A percentile compares a stretch with the other conserved stretches of the same genome.
Evolutionary conservation across 2,113 vertebrate genomes (phyloP).

Genomic region (Antechinus flavipes): DNA sequence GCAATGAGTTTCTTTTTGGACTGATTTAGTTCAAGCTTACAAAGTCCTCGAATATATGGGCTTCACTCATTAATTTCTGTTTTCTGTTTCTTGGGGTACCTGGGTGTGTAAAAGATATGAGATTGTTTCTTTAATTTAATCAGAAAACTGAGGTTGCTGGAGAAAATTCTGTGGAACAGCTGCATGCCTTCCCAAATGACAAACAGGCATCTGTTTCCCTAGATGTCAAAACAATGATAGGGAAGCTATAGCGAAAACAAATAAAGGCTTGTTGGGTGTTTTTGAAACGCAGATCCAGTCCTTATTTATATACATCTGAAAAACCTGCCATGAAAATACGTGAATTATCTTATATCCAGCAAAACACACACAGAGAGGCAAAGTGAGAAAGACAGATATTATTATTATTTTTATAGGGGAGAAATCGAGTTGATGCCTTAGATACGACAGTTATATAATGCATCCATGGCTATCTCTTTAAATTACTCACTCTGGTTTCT

Average conservation of each 20-base stretch:
- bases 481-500: constrained; percentile 28
- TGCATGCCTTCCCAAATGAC: constrained; percentile 80
- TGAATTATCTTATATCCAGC: constrained; percentile 45
- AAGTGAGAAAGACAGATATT: constrained; percentile 39
- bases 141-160: constrained; percentile 81
- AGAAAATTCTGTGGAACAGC: constrained; percentile 82
- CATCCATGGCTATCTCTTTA: constrained; percentile 36
- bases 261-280: constrained; percentile 46
- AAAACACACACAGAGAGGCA: constrained; percentile 5
- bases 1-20: constrained; percentile 39
- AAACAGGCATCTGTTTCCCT: constrained; percentile 82
- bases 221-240: constrained; percentile 85
- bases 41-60: constrained; percentile 61
- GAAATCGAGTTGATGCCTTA: constrained; percentile 61
- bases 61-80: constrained; percentile 63
- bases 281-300: constrained; percentile 62
- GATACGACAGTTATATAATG: constrained; percentile 56
- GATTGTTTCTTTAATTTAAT: constrained; percentile 75
- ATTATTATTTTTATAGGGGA: constrained; percentile 69
- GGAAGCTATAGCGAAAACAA: constrained; percentile 72
- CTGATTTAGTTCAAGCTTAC: constrained; percentile 72
- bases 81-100: constrained; percentile 60
- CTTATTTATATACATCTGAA: constrained; percentile 77
- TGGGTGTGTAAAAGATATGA: constrained; percentile 15
- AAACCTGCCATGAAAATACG: constrained; percentile 60